Evolutionary conservation across 2,797 vertebrate species (phyloP).

Genomic region (Melanotaenia pygmaea): DNA sequence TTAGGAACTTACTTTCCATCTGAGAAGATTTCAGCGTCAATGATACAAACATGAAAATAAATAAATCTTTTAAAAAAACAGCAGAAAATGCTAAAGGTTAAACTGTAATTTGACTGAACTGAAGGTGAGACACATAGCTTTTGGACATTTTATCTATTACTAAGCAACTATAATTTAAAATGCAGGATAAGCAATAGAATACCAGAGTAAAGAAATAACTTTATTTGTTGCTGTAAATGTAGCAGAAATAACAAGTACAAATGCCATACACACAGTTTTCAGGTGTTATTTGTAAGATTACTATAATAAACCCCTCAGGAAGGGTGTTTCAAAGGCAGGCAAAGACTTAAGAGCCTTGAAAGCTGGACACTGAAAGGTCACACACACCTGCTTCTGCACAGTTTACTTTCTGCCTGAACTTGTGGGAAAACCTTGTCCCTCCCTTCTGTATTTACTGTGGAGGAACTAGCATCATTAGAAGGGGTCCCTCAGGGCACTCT

Average conservation of each 20-base stretch:
- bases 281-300: constrained; percentile 56
- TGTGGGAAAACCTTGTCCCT: constrained; percentile 66
- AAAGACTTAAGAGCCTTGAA: constrained; percentile 47
- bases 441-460: constrained; percentile 76
- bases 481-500: constrained; percentile 74
- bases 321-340: constrained; percentile 51
- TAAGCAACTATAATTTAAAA: constrained; percentile 18
- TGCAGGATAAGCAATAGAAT: constrained; percentile 6
- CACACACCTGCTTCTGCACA: constrained; percentile 60
- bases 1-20: not conserved
- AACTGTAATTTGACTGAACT: not conserved
- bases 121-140: not conserved
- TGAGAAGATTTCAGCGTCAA: not conserved
- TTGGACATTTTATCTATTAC: not conserved
- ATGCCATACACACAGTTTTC: constrained; percentile 17
- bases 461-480: constrained; percentile 72
- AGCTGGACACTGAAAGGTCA: constrained; percentile 75
- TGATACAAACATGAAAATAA: not conserved
- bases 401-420: constrained; percentile 72
- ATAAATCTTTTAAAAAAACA: not conserved
- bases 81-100: not conserved
- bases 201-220: constrained; percentile 4
- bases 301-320: constrained; percentile 46
- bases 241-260: constrained; percentile 16
- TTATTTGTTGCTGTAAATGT: constrained; percentile 1